Evolutionary conservation across 2,113 vertebrate genomes (phyloP).

Genomic region (Mirounga angustirostris): DNA sequence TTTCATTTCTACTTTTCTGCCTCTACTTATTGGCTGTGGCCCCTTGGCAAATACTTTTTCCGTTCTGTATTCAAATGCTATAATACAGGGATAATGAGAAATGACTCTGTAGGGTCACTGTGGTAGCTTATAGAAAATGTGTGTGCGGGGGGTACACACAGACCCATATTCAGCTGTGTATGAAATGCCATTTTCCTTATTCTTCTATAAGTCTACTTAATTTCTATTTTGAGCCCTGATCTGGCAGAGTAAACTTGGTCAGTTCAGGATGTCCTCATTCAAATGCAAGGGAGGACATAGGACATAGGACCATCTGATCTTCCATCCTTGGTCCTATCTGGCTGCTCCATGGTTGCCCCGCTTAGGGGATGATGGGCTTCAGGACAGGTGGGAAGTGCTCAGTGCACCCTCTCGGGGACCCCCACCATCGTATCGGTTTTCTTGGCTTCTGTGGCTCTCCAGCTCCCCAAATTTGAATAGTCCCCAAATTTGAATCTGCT

Average conservation of each 20-base stretch:
- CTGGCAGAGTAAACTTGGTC: background rate
- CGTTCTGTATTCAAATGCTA: background rate
- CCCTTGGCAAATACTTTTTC: background rate
- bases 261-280: background rate
- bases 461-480: background rate
- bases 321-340: background rate
- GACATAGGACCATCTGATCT: background rate
- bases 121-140: background rate
- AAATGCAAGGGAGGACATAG: background rate
- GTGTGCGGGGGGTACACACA: background rate
- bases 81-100: background rate
- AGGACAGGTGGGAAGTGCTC: background rate
- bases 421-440: background rate
- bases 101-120: background rate
- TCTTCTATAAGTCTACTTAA: background rate
- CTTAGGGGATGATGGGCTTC: background rate
- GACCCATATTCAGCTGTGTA: background rate
- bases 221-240: background rate
- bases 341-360: accelerated
- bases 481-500: constrained; percentile 14
- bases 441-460: background rate
- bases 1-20: constrained; percentile 8
- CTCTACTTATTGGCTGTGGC: background rate
- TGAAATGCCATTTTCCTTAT: background rate
- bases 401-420: background rate